Evolutionary conservation across 2,888 invertebrate species (phyloP).

Genomic region (Tanypteryx hageni): DNA sequence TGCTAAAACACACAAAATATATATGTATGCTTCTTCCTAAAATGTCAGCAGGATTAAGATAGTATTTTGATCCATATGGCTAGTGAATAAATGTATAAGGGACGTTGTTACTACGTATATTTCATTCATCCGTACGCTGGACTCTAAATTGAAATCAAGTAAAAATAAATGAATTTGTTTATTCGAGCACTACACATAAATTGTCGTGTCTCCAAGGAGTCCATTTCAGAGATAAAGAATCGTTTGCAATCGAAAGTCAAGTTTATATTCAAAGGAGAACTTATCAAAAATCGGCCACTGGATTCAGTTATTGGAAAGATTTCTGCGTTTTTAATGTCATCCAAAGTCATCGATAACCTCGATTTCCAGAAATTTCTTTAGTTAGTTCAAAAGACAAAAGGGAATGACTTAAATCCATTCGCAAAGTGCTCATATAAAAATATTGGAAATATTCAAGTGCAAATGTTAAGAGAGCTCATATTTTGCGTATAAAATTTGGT

Average conservation of each 20-base stretch:
- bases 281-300: background rate
- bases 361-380: no score
- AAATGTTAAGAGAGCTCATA: background rate
- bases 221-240: background rate
- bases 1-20: no score
- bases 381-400: no score
- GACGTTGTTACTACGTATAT: background rate
- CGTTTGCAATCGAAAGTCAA: constrained; percentile 33
- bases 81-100: background rate
- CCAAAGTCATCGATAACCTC: no score
- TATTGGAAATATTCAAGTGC: background rate
- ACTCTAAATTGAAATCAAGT: background rate
- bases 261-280: background rate
- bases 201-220: constrained; percentile 52
- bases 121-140: background rate
- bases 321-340: background rate
- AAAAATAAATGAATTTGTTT: background rate
- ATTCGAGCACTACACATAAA: background rate
- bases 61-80: no score
- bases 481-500: background rate
- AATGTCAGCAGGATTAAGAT: no score
- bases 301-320: background rate
- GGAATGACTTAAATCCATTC: no score
- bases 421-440: no score
- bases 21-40: no score